phyloP scores from a whole-genome alignment of 2,797 vertebrate species.

The Pogonophryne albipinna region DNA sequence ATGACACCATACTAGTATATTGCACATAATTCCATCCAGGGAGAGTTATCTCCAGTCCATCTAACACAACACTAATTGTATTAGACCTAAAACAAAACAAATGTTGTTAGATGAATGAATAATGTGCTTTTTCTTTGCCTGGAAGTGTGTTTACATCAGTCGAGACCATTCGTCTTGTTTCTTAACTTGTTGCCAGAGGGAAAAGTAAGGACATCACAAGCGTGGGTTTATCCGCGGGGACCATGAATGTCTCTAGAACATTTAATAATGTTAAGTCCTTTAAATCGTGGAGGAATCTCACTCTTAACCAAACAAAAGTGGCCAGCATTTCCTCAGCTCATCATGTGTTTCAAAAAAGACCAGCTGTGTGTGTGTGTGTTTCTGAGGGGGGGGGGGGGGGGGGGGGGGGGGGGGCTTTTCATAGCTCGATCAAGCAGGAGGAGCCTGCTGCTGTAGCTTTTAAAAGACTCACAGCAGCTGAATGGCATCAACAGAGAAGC shows the following conservation, averaged over 20 bases:
- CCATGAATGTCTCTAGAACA: background rate
- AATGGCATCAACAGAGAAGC: background rate
- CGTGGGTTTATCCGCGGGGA: background rate
- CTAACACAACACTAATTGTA: too few species aligned
- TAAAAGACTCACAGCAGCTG: background rate
- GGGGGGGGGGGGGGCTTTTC: conserved; percentile 29
- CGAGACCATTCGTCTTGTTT: background rate
- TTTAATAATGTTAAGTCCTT: background rate
- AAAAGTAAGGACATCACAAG: background rate
- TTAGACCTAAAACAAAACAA: too few species aligned
- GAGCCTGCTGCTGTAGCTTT: conserved; percentile 7
- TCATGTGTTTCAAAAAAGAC: background rate
- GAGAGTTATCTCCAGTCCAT: too few species aligned
- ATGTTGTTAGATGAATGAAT: background rate
- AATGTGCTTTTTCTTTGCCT: background rate
- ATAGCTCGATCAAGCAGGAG: background rate
- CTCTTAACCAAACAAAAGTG: background rate
- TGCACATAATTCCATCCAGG: too few species aligned
- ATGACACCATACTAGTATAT: too few species aligned
- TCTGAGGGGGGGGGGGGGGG: background rate
- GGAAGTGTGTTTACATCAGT: too few species aligned
- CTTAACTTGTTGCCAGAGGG: background rate
- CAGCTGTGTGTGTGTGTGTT: background rate
- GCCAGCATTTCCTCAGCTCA: background rate
- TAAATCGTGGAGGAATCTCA: rapidly evolving